Percentiles rank a stretch among this genome's conserved stretches.
Evolutionary conservation across 2,888 invertebrate species (phyloP).

Genomic region (Lamellibrachia columna): DNA sequence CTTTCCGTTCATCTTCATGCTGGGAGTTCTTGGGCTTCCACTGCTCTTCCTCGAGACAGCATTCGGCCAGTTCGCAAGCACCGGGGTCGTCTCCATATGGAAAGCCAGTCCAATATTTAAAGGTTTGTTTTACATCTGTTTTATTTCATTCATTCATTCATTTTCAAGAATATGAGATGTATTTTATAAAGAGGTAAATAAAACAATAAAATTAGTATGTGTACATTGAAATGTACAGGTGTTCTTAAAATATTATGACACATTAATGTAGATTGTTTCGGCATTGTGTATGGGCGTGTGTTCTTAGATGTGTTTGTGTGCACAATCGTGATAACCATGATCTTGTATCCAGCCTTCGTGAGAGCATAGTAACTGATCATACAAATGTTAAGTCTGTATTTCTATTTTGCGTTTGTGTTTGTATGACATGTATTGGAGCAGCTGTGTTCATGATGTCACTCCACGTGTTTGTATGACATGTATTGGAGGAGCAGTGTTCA

Average conservation of each 20-base stretch:
- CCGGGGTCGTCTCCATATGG: conserved; percentile 61
- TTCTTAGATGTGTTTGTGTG: no score
- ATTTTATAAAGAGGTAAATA: not conserved
- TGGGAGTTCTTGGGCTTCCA: conserved; percentile 83
- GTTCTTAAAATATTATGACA: conserved; percentile 40
- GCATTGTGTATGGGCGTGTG: no score
- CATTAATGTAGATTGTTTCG: no score
- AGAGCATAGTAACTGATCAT: no score
- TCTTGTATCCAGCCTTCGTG: no score
- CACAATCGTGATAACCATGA: no score
- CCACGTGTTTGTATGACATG: not conserved
- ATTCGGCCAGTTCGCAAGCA: conserved; percentile 82
- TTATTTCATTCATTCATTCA: conserved; percentile 49
- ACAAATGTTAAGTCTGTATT: no score
- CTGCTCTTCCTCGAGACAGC: conserved; percentile 83
- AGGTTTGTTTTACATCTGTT: conserved; percentile 57
- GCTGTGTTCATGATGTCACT: no score
- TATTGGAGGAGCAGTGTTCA: not conserved
- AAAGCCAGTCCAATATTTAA: conserved; percentile 56
- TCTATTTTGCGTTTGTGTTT: not conserved
- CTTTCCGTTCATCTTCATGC: conserved; percentile 82
- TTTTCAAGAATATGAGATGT: not conserved
- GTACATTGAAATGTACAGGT: conserved; percentile 48
- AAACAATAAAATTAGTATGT: not conserved
- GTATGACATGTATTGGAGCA: not conserved